Conservation (phyloP, 1,140 invertebrate species). For the Triops longicaudatus region DNA sequence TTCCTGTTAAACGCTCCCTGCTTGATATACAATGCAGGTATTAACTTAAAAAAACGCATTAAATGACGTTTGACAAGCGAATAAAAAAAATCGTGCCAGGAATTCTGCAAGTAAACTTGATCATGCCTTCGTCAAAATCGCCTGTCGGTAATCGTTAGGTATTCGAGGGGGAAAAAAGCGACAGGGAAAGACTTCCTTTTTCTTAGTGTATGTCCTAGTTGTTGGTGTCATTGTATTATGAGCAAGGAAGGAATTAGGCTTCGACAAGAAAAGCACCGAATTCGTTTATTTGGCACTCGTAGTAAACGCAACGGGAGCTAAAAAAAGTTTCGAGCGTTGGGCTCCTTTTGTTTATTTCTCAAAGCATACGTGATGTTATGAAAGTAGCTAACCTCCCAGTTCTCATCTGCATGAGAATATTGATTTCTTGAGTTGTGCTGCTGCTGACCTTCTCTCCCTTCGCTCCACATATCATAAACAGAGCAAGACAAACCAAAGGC, state of each 20-base stretch:
- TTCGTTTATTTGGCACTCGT: background rate
- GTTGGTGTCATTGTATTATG: too few species aligned
- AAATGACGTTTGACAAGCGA: background rate
- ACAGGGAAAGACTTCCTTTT: background rate
- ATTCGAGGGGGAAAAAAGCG: background rate
- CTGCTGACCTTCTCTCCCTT: conserved; percentile 8
- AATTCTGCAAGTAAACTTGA: background rate
- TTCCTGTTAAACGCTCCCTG: background rate
- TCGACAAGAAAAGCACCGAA: background rate
- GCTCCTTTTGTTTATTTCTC: conserved; percentile 2
- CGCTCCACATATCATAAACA: conserved; percentile 11
- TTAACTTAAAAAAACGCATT: background rate
- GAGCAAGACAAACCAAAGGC: conserved; percentile 11
- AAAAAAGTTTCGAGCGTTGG: background rate
- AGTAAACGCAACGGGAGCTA: background rate
- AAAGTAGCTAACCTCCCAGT: background rate
- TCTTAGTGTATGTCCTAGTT: too few species aligned
- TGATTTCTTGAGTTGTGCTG: background rate
- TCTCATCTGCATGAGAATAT: conserved; percentile 4
- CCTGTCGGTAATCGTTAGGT: background rate
- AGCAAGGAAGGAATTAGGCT: too few species aligned
- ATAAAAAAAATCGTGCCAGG: background rate
- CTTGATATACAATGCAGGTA: background rate
- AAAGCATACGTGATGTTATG: conserved; percentile 12
- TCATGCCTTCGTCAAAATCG: background rate